Conservation (phyloP, 2,113 vertebrate species). For the Eretmochelys imbricata region DNA sequence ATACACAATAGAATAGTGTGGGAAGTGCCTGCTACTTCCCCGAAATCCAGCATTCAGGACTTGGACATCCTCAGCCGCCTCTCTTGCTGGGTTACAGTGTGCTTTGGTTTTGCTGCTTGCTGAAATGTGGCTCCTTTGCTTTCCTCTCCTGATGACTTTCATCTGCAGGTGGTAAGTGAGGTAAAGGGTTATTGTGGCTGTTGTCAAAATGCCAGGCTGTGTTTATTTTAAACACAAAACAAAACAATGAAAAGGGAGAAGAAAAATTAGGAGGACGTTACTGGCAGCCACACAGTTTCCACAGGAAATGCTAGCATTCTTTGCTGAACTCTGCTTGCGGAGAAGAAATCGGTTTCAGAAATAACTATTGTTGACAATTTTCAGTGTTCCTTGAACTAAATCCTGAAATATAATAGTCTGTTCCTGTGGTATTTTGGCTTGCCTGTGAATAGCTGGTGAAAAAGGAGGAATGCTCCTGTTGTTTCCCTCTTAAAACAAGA, state of each 20-base stretch:
- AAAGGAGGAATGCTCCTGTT: background rate
- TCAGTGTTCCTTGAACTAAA: conserved; percentile 35
- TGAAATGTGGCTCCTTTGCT: background rate
- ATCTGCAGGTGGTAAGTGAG: conserved; percentile 61
- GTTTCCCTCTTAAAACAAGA: background rate
- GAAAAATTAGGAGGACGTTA: conserved; percentile 53
- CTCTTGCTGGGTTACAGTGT: background rate
- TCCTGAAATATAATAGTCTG: conserved; percentile 7
- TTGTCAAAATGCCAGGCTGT: conserved; percentile 67
- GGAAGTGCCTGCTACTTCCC: background rate
- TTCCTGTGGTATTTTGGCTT: conserved; percentile 51
- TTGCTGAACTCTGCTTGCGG: conserved; percentile 62
- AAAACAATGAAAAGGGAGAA: conserved; percentile 30
- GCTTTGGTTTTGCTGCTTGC: background rate
- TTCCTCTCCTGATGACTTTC: background rate
- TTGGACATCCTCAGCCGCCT: background rate
- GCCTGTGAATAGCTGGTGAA: conserved; percentile 46
- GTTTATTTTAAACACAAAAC: conserved; percentile 24
- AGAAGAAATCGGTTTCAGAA: conserved; percentile 60
- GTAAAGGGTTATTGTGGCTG: conserved; percentile 24
- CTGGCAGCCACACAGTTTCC: conserved; percentile 76
- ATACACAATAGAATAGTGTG: background rate
- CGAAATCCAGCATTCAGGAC: background rate
- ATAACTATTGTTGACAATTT: conserved; percentile 67
- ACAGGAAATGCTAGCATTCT: conserved; percentile 80